phyloP scores from a whole-genome alignment of 1,140 invertebrate species.

The Venturia canescens region DNA sequence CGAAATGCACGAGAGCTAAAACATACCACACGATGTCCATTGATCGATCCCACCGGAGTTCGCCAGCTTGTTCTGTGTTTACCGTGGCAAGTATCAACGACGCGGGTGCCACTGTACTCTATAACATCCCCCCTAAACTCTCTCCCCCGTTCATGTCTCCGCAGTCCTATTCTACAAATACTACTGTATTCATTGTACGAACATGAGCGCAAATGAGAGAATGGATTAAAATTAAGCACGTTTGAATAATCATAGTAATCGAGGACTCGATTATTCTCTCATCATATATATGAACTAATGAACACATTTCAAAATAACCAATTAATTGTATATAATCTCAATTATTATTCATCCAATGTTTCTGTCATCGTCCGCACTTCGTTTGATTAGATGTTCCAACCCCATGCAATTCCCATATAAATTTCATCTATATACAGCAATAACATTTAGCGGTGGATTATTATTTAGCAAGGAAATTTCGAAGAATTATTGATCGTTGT shows the following conservation, averaged over 20 bases:
- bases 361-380: too few species aligned
- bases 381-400: too few species aligned
- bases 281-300: background rate
- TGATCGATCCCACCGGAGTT: conserved; percentile 32
- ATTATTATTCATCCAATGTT: too few species aligned
- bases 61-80: conserved; percentile 5
- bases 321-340: too few species aligned
- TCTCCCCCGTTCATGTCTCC: background rate
- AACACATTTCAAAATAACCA: background rate
- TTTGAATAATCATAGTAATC: background rate
- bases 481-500: too few species aligned
- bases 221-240: background rate
- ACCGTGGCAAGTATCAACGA: conserved; percentile 31
- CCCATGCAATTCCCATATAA: too few species aligned
- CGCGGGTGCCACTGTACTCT: conserved; percentile 1
- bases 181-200: background rate
- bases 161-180: background rate
- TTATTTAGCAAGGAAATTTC: too few species aligned
- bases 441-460: too few species aligned
- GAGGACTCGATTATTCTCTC: background rate
- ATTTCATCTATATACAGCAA: too few species aligned
- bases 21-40: conserved; percentile 33
- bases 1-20: conserved; percentile 9
- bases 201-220: background rate
- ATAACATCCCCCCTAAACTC: background rate